These are phyloP conservation scores for Salvelinus fontinalis DNA, from an alignment of 2,113 vertebrate species.

Conservation along the genomic window DNA sequence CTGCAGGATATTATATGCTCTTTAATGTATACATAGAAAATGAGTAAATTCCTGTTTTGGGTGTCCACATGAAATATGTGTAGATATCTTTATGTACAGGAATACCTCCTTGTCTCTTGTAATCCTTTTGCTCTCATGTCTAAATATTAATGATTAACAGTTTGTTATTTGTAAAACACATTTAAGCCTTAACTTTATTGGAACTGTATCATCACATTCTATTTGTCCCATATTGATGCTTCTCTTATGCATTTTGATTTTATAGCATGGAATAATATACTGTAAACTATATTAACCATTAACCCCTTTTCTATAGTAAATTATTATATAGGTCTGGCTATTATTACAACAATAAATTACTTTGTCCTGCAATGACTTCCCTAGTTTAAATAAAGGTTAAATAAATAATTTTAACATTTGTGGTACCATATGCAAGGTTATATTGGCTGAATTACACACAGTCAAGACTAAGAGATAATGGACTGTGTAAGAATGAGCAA, in stretches of 20 bases:
- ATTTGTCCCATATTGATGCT: no score
- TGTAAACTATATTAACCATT: no score
- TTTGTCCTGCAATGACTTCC: conserved; percentile 23
- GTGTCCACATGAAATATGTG: conserved; percentile 38
- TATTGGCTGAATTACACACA: conserved; percentile 28
- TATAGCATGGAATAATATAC: no score
- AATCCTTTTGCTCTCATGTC: conserved; percentile 70
- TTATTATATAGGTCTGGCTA: no score
- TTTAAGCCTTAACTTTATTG: conserved; percentile 59
- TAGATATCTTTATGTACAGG: conserved; percentile 35
- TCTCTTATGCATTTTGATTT: no score
- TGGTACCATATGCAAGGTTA: conserved; percentile 52
- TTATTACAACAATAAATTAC: background rate
- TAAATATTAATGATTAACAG: conserved; percentile 53
- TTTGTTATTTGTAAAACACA: conserved; percentile 77
- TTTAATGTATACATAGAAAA: conserved; percentile 9
- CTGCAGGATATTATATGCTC: background rate
- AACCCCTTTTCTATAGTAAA: no score
- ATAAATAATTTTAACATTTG: background rate
- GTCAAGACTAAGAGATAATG: conserved; percentile 35
- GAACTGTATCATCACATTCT: no score
- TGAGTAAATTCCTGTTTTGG: conserved; percentile 15
- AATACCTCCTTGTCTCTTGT: conserved; percentile 69
- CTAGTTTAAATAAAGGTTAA: no score
- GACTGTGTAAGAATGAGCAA: conserved; percentile 44